These are phyloP conservation scores for Puma concolor DNA, from an alignment of 2,113 vertebrate genomes.

Conservation along the genomic window DNA sequence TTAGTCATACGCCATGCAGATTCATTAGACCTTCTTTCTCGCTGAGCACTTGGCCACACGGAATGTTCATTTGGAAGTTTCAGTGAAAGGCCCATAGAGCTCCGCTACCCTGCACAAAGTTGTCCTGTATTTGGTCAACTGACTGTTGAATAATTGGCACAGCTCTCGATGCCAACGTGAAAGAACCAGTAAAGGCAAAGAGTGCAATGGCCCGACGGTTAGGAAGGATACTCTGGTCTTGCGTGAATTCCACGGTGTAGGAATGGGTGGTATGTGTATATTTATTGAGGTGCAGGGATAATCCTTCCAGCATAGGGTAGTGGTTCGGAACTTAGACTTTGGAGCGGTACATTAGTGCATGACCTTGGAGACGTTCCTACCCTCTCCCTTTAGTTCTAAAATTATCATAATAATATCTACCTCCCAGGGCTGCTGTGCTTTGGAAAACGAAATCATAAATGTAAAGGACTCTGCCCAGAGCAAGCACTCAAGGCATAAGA, in stretches of 20 bases:
- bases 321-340: background rate
- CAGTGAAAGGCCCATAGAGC: slow-evolving; percentile 70
- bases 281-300: background rate
- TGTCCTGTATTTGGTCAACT: slow-evolving; percentile 81
- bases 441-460: background rate
- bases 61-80: slow-evolving; percentile 78
- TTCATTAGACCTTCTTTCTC: slow-evolving; percentile 75
- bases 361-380: background rate
- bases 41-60: slow-evolving; percentile 58
- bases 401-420: background rate
- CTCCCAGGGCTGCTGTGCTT: background rate
- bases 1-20: slow-evolving; percentile 35
- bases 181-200: slow-evolving; percentile 42
- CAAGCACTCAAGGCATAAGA: background rate
- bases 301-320: background rate
- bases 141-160: slow-evolving; percentile 82
- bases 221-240: background rate
- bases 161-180: slow-evolving; percentile 62
- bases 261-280: background rate
- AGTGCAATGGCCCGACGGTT: background rate
- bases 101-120: slow-evolving; percentile 64
- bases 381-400: background rate
- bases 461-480: background rate
- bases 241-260: rapidly evolving
- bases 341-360: background rate